Evolutionary conservation across 2,113 vertebrate genomes (phyloP).

Genomic region (Tachysurus fulvidraco): DNA sequence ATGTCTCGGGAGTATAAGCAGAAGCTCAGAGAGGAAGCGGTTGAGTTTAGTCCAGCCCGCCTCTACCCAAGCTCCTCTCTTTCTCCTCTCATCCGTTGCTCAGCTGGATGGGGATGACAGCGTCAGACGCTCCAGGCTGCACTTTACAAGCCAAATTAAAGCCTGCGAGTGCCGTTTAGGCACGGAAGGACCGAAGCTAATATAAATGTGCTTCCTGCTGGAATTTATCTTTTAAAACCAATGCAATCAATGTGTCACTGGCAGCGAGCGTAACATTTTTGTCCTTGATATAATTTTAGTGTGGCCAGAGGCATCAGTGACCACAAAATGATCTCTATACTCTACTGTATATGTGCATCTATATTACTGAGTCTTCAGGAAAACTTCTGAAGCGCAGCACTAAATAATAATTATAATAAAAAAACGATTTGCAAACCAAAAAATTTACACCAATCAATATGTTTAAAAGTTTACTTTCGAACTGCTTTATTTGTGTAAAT

Average conservation of each 20-base stretch:
- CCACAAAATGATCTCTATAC: not conserved
- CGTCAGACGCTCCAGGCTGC: conserved; percentile 18
- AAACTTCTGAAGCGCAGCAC: too few species aligned
- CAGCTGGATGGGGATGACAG: conserved; percentile 9
- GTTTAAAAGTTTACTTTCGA: too few species aligned
- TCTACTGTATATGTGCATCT: not conserved
- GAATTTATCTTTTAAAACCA: conserved; percentile 38
- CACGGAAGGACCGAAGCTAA: conserved; percentile 21
- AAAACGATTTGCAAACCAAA: too few species aligned
- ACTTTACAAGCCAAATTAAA: conserved; percentile 38
- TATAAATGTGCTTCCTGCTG: conserved; percentile 26
- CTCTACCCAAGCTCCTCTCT: not conserved
- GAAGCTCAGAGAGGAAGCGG: not conserved
- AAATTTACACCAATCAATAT: too few species aligned
- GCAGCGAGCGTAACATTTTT: conserved; percentile 15
- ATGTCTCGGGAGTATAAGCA: not conserved
- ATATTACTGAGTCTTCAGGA: too few species aligned
- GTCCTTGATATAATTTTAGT: conserved; percentile 38
- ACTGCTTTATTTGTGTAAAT: too few species aligned
- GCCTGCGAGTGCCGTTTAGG: conserved; percentile 27
- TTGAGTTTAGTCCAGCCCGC: not conserved
- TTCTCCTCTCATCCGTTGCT: conserved; percentile 20
- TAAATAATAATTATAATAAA: too few species aligned
- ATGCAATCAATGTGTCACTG: conserved; percentile 15
- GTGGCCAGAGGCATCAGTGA: not conserved